Conservation (phyloP, 2,888 invertebrate species). For the Helobdella robusta region DNA sequence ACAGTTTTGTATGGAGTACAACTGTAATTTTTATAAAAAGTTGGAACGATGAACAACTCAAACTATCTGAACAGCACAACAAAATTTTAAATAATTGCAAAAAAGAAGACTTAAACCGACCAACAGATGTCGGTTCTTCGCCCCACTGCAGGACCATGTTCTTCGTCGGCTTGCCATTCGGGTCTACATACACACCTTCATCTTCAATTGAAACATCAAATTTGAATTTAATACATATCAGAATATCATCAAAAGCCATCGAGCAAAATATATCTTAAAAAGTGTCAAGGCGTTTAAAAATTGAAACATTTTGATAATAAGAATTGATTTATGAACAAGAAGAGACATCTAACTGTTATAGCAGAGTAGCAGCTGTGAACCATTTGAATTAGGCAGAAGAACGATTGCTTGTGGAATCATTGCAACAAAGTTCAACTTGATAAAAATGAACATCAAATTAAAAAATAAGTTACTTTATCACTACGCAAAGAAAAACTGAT, state of each 20-base stretch:
- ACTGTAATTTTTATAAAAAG: background rate
- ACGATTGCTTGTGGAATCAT: conserved; percentile 98
- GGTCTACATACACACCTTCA: conserved; percentile 98
- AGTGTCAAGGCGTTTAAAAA: no score
- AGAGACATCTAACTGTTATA: conserved; percentile 86
- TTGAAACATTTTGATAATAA: no score
- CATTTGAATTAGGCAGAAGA: conserved; percentile 94
- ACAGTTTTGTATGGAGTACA: background rate
- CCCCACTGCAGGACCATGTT: conserved; percentile 81
- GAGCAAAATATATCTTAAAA: no score
- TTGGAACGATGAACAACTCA: background rate
- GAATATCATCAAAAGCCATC: no score
- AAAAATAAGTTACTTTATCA: no score
- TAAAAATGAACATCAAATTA: no score
- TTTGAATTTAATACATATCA: no score
- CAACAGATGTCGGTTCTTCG: conserved; percentile 81
- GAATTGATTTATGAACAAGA: no score
- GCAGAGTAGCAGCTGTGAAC: conserved; percentile 92
- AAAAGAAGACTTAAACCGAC: conserved; percentile 40
- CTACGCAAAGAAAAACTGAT: no score
- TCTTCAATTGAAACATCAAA: conserved; percentile 52
- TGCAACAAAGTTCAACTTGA: conserved; percentile 21
- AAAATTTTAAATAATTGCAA: background rate
- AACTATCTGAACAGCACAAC: background rate
- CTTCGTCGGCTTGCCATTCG: conserved; percentile 81